Percentiles rank a stretch among this genome's conserved stretches.
phyloP scores from a whole-genome alignment of 2,888 invertebrate genomes.

The Sesia bembeciformis region DNA sequence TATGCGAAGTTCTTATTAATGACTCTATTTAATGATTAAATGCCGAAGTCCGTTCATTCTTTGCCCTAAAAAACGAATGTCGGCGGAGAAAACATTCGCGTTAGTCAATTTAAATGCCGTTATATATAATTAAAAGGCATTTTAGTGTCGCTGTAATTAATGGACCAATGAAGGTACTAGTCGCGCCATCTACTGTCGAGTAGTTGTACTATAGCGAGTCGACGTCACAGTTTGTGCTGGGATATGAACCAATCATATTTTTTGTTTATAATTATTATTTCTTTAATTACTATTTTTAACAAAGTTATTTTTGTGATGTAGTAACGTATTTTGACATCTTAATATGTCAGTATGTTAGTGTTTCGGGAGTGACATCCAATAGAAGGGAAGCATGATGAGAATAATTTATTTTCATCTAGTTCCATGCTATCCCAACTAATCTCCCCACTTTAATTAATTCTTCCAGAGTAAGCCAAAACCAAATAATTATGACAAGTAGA shows the following conservation, averaged over 20 bases:
- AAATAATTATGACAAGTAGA: too few species aligned
- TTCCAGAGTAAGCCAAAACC: too few species aligned
- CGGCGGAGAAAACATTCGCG: conserved; percentile 3
- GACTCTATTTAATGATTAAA: not conserved
- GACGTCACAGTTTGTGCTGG: not conserved
- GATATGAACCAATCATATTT: not conserved
- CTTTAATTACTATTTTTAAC: not conserved
- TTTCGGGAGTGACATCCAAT: too few species aligned
- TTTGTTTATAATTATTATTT: not conserved
- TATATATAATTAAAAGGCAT: conserved; percentile 3
- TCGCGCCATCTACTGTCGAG: conserved; percentile 47
- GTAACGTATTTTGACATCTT: too few species aligned
- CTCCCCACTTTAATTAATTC: too few species aligned
- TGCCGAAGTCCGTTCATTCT: not conserved
- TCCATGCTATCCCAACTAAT: too few species aligned
- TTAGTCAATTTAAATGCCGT: conserved; percentile 12
- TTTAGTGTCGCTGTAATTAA: not conserved
- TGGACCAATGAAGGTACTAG: not conserved
- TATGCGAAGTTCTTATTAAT: not conserved
- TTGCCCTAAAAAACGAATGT: not conserved
- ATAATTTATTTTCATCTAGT: too few species aligned
- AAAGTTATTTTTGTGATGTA: too few species aligned
- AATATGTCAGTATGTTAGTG: too few species aligned
- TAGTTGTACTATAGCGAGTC: conserved; percentile 24
- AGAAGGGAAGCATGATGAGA: too few species aligned